Evolutionary conservation across 2,888 invertebrate genomes (phyloP).

Genomic region (Trypoxylon attenuatum): DNA sequence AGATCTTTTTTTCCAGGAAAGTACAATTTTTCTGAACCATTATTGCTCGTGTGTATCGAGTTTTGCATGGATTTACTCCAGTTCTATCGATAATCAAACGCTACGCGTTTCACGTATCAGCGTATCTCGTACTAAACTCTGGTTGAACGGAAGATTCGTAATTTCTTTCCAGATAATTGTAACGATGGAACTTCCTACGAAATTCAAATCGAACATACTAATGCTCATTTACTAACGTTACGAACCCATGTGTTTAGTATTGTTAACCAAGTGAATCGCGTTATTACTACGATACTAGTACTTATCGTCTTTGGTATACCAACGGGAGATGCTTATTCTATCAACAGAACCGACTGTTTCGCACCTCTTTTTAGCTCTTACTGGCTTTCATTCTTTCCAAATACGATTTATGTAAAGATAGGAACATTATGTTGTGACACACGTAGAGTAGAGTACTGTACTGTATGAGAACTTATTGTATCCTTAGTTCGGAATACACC

Average conservation of each 20-base stretch:
- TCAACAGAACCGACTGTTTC: slow-evolving; percentile 49
- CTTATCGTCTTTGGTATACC: slow-evolving; percentile 68
- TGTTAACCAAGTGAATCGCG: slow-evolving; percentile 44
- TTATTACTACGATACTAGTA: slow-evolving; percentile 52
- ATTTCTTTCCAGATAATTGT: slow-evolving; percentile 22
- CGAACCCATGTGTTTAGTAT: slow-evolving; percentile 36
- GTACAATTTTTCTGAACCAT: not conserved
- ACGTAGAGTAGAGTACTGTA: no score
- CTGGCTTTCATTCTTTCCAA: slow-evolving; percentile 14
- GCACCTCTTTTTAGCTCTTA: slow-evolving; percentile 15
- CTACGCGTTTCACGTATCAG: not conserved
- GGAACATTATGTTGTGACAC: slow-evolving; percentile 60
- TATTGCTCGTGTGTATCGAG: not conserved
- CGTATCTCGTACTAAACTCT: slow-evolving; percentile 24
- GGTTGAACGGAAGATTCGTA: slow-evolving; percentile 33
- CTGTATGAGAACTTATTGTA: no score
- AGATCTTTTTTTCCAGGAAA: not conserved
- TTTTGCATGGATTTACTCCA: not conserved
- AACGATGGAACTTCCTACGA: slow-evolving; percentile 29
- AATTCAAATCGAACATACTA: slow-evolving; percentile 44
- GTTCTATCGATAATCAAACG: no score
- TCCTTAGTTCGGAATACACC: no score
- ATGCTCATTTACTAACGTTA: slow-evolving; percentile 43
- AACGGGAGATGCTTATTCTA: slow-evolving; percentile 57
- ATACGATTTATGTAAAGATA: slow-evolving; percentile 51